Conservation (phyloP, 2,797 vertebrate genomes). For the Sebastes iracundus region DNA sequence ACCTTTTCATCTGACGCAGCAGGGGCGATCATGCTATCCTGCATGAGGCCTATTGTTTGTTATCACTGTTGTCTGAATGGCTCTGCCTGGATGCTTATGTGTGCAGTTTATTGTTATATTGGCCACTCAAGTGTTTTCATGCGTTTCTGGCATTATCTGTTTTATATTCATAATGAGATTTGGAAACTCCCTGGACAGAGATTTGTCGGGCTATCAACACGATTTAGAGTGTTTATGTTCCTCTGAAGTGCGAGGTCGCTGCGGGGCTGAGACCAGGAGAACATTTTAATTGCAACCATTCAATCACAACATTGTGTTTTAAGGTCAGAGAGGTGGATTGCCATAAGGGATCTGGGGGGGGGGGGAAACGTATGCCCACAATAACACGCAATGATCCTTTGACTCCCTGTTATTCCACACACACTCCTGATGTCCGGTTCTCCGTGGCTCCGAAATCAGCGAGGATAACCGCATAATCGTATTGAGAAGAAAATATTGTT, state of each 20-base stretch:
- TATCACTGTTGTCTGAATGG: constrained; percentile 18
- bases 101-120: constrained; percentile 42
- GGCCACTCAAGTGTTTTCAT: constrained; percentile 32
- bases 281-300: constrained; percentile 78
- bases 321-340: constrained; percentile 60
- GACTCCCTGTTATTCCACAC: constrained; percentile 55
- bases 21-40: constrained; percentile 14
- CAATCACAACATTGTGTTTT: constrained; percentile 75
- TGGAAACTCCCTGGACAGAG: constrained; percentile 34
- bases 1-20: constrained; percentile 70
- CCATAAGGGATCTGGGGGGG: constrained; percentile 47
- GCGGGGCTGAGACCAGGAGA: constrained; percentile 47
- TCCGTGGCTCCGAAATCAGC: background rate
- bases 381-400: constrained; percentile 66
- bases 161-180: constrained; percentile 50
- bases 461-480: constrained; percentile 24
- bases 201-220: constrained; percentile 37
- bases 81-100: constrained; percentile 6
- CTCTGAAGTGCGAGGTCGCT: constrained; percentile 29
- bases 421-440: constrained; percentile 23
- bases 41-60: constrained; percentile 40
- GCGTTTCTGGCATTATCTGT: constrained; percentile 40
- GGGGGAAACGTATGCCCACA: constrained; percentile 48
- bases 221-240: constrained; percentile 71
- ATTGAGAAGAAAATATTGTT: constrained; percentile 10